Percentiles rank a stretch among this genome's conserved stretches.
phyloP scores from a whole-genome alignment of 2,888 invertebrate genomes.

The Lycocerus yunnanus region DNA sequence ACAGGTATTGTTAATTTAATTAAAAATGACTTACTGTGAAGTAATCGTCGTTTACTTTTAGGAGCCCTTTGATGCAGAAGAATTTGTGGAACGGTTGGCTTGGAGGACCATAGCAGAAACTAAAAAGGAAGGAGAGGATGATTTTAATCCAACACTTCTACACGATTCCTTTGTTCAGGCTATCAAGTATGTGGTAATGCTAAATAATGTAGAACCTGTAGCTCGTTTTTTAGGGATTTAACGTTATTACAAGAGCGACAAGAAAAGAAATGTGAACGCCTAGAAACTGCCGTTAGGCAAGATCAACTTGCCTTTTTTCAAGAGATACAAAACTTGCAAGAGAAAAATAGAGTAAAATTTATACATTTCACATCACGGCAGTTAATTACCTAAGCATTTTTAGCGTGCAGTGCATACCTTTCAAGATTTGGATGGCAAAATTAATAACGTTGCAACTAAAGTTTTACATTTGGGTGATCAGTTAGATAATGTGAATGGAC shows the following conservation, averaged over 20 bases:
- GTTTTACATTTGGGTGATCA: constrained; percentile 99
- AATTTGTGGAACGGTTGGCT: constrained; percentile 95
- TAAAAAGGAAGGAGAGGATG: constrained; percentile 68
- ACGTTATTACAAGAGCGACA: constrained; percentile 82
- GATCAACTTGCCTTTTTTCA: constrained; percentile 84
- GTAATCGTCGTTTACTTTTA: constrained; percentile 52
- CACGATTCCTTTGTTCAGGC: constrained; percentile 93
- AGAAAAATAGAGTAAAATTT: constrained; percentile 69
- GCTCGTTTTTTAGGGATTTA: constrained; percentile 55
- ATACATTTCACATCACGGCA: not conserved
- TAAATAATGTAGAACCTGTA: not conserved
- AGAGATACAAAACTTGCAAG: constrained; percentile 80
- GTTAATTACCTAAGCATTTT: constrained; percentile 36
- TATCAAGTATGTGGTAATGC: constrained; percentile 69
- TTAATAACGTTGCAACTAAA: constrained; percentile 96
- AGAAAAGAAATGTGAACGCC: constrained; percentile 80
- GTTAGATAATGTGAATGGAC: constrained; percentile 93
- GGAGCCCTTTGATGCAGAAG: constrained; percentile 97
- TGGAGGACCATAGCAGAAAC: constrained; percentile 85
- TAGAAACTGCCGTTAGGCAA: constrained; percentile 81
- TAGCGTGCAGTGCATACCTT: constrained; percentile 85
- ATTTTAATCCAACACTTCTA: constrained; percentile 84
- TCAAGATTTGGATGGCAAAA: constrained; percentile 91
- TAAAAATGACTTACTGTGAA: not conserved
- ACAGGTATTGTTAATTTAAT: constrained; percentile 62